A percentile compares a stretch with the other conserved stretches of the same genome.
These are phyloP conservation scores for Pangasius mekongensis DNA, from an alignment of 2,797 vertebrate genomes.

Conservation along the genomic window DNA sequence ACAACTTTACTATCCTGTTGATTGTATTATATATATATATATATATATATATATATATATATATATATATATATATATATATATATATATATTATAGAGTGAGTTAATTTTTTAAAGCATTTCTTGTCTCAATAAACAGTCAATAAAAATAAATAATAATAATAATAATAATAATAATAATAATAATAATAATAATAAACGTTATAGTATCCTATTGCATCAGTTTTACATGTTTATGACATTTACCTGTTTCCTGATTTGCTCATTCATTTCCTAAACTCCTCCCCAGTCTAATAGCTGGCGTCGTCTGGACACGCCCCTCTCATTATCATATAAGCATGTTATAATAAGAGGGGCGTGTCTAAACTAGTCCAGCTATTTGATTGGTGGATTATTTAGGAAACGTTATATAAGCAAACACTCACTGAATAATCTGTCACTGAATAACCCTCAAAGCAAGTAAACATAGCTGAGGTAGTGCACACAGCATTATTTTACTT, in stretches of 20 bases:
- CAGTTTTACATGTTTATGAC: background rate
- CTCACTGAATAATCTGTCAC: background rate
- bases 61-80: too few relatives aligned
- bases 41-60: too few relatives aligned
- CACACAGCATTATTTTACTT: too few relatives aligned
- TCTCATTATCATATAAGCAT: background rate
- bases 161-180: background rate
- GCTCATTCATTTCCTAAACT: background rate
- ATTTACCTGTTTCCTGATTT: background rate
- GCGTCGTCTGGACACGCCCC: background rate
- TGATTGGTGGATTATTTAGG: background rate
- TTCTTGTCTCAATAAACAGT: background rate
- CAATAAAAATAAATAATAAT: background rate
- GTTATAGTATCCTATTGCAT: background rate
- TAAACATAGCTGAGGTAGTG: background rate
- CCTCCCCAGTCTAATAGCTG: background rate
- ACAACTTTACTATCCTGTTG: too few relatives aligned
- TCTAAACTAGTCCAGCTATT: background rate
- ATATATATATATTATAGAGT: too few relatives aligned
- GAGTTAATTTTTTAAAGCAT: background rate
- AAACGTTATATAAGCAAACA: background rate
- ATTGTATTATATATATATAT: too few relatives aligned
- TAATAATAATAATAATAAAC: background rate
- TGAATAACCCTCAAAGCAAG: background rate
- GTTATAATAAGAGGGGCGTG: background rate